These are phyloP conservation scores for Hyaena hyaena DNA, from an alignment of 2,113 vertebrate genomes.

Conservation along the genomic window DNA sequence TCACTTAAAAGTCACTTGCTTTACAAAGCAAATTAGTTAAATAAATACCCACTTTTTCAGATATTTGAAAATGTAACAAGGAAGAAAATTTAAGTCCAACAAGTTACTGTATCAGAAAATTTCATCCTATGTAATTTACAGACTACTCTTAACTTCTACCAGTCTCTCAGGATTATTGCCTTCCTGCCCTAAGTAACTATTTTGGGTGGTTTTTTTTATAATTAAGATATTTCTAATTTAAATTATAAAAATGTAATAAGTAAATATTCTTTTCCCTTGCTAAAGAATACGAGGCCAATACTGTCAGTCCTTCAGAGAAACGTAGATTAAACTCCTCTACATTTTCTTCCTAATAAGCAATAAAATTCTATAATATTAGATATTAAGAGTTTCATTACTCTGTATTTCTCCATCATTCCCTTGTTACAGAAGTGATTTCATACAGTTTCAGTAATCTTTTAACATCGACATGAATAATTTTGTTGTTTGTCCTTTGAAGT, in stretches of 20 bases:
- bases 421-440: not conserved
- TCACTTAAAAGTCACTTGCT: not conserved
- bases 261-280: not conserved
- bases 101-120: not conserved
- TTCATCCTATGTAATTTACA: not conserved
- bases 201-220: not conserved
- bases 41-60: not conserved
- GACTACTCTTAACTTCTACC: not conserved
- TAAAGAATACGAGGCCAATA: not conserved
- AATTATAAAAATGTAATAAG: constrained; percentile 4
- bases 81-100: not conserved
- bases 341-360: not conserved
- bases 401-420: not conserved
- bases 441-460: not conserved
- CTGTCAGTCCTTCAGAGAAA: not conserved
- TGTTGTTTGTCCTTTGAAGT: not conserved
- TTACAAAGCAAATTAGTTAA: not conserved
- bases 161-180: not conserved
- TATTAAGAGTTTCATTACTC: not conserved
- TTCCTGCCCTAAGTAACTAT: not conserved
- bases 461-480: not conserved
- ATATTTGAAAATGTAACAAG: not conserved
- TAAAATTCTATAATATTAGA: not conserved
- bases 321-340: not conserved
- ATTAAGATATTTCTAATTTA: not conserved